Base-by-base conservation (phyloP, 2,888 invertebrate species). In the Polyploca ridens region DNA sequence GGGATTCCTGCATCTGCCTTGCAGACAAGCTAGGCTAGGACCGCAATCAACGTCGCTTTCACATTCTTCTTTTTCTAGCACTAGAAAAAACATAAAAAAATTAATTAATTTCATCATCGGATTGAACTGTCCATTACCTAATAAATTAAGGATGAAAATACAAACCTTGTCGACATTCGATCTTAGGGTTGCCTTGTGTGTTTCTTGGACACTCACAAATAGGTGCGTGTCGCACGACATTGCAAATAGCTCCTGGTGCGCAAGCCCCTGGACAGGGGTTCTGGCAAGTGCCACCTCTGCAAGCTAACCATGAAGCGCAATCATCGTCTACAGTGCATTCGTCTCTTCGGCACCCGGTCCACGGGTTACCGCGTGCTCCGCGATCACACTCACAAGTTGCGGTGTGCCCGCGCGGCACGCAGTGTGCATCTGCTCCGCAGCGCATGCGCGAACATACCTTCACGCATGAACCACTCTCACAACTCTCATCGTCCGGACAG, bases 261-360 rank as follows among this genome's bases (percentile, higher is more conserved):
- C 98, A 98, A 64, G 96, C 95, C 82, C 98, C 98, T 64, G 96
- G 95, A 87, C 98, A 98, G 8, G 98, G 98, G 91, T 97, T 96
- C 79, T 96, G 96, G 81, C 98, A 99, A 66, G 95, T 95, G 79
- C 96, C 96, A 74, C 96, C 96, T 69, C 95, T 94, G 81, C 98
- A 98, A 10, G 97, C 96, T 73, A 98, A 91, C 89, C 96, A 96
- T 70, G 96, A 95, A 0, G 97, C 95, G 78, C 98, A 98, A 73
- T 98, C 97, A 6, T 95, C 94, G 81, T 98, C 96, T 3, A 83
- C 86, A 5, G 95, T 94, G 84, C 98, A 98, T 89, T 98, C 97
- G 3, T 97, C 97, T 77, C 96, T 94, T 63, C 96, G 95, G 83
- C 98, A 98, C 62, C 94, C 94, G n/a, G 95, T 94, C 82, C 97